Evolutionary conservation across 1,140 invertebrate species (phyloP), one percentile per base, ranked within the genome.

Genomic region (Cotesia glomerata): DNA sequence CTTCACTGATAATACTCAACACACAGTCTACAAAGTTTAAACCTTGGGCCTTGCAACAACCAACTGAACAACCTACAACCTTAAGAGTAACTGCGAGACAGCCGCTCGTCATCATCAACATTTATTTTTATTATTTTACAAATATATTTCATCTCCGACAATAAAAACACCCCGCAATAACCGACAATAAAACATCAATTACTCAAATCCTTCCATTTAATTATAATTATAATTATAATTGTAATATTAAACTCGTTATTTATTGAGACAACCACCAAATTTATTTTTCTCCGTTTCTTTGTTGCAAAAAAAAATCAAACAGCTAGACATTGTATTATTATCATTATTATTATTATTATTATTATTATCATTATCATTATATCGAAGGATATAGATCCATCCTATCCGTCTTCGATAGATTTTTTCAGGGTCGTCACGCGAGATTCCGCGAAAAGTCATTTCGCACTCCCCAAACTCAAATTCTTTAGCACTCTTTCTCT

Each of bases 401-500:
- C 39, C 11, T 26, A 26, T 63, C 63, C 59, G 69, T 26, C 26
- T 82, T 80, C 77, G 76, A 85, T 85, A 82, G 81, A 86, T 84
- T 26, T 26, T 26, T 84, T 80, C 78, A 78, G 77, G 79, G 81
- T 74, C 82, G 85, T 86, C 84, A 86, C 85, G 85, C 85, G 82
- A 87, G 83, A 86, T 87, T 87, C 85, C 77, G 69, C 78, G 86
- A 87, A 86, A 87, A 86, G 85, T 81, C 84, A 81, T 87, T 86
- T 85, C 81, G 83, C 82, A 56, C 63, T 77, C 79, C 80, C 75
- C 34, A 72, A 66, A 65, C 62, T 64, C 16, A 16, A 18, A 11
- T 45, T 45, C 39, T 39, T 39, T 11, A 45, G 39, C 39, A 7
- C 39, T 45, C 39, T n/a, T n/a, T 67, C 35, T 45, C 49, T 34